phyloP scores from a whole-genome alignment of 2,888 invertebrate species.

The Carterocephalus palaemon region DNA sequence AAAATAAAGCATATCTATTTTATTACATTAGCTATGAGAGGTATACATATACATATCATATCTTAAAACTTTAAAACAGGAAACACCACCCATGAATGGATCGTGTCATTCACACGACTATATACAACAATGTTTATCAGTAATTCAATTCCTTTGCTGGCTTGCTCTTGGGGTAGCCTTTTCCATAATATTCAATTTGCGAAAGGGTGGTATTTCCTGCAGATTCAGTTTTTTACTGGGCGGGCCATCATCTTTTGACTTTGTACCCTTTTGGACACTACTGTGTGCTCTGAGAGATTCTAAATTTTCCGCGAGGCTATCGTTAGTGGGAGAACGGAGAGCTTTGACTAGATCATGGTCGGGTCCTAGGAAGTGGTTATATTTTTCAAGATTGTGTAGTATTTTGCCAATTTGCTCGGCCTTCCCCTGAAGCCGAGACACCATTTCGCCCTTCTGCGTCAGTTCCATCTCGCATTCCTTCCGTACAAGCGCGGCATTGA shows the following conservation, averaged over 20 bases:
- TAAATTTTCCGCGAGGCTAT: constrained; percentile 61
- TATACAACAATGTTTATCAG: constrained; percentile 29
- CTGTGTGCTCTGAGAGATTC: constrained; percentile 62
- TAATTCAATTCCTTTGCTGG: constrained; percentile 13
- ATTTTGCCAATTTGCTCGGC: constrained; percentile 97
- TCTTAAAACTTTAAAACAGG: constrained; percentile 32
- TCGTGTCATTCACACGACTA: constrained; percentile 7
- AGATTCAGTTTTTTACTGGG: constrained; percentile 74
- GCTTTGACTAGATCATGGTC: constrained; percentile 77
- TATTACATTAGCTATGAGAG: constrained; percentile 11
- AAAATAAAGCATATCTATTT: constrained; percentile 15
- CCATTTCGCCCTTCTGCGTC: constrained; percentile 97
- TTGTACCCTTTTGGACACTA: constrained; percentile 63
- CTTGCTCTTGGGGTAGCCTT: constrained; percentile 42
- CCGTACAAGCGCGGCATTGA: constrained; percentile 68
- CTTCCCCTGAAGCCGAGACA: constrained; percentile 95
- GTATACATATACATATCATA: constrained; percentile 9
- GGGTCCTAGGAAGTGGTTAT: constrained; percentile 84
- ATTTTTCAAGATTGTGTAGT: constrained; percentile 93
- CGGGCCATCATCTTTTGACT: constrained; percentile 76
- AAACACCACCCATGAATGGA: constrained; percentile 48
- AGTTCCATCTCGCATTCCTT: constrained; percentile 97
- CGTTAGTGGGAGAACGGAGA: constrained; percentile 70
- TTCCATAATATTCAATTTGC: constrained; percentile 53
- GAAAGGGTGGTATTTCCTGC: constrained; percentile 78